Evolutionary conservation across 2,888 invertebrate genomes (phyloP).

Genomic region (Microplitis manilae): DNA sequence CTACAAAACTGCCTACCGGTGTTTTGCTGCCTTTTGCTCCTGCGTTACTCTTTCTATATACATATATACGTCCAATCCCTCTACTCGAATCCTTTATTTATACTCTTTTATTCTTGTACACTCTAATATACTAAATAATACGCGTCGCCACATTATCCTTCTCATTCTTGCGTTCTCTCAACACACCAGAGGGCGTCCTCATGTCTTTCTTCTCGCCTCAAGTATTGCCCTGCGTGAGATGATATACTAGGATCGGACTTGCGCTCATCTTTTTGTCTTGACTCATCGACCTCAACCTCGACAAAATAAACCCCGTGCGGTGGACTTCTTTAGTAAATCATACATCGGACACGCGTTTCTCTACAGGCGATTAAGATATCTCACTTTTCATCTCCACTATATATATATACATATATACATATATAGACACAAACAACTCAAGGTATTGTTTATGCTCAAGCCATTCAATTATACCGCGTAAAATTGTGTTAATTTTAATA

Average conservation of each 20-base stretch:
- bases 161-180: slow-evolving; percentile 44
- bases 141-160: background rate
- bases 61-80: slow-evolving; percentile 44
- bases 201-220: slow-evolving; percentile 38
- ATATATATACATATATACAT: background rate
- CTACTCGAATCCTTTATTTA: slow-evolving; percentile 54
- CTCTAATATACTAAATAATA: background rate
- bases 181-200: slow-evolving; percentile 15
- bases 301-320: background rate
- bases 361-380: slow-evolving; percentile 13
- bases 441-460: background rate
- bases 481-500: background rate
- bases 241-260: slow-evolving; percentile 30
- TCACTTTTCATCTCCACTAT: background rate
- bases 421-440: background rate
- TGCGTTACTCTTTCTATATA: slow-evolving; percentile 55
- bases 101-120: slow-evolving; percentile 8
- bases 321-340: slow-evolving; percentile 9
- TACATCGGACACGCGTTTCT: slow-evolving; percentile 10
- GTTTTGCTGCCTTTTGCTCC: slow-evolving; percentile 64
- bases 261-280: slow-evolving; percentile 9
- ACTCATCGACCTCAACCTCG: background rate
- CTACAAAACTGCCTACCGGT: slow-evolving; percentile 71
- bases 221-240: slow-evolving; percentile 34
- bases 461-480: slow-evolving; percentile 1